These are phyloP conservation scores for Steinernema hermaphroditum DNA, from an alignment of 2,888 invertebrate species.

Conservation along the genomic window DNA sequence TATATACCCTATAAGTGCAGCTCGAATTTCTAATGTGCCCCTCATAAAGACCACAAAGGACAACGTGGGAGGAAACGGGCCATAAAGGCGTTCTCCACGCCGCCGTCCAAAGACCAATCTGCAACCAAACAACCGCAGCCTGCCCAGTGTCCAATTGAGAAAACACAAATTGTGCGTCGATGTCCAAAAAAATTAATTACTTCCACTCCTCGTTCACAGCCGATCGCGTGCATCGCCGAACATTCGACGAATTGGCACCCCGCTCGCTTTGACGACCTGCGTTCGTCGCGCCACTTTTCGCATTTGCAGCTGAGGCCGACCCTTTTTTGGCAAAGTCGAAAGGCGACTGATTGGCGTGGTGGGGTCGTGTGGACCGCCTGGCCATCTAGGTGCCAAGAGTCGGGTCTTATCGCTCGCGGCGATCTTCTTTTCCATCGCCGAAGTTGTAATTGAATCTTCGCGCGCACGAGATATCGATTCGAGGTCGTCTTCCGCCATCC, in stretches of 20 bases:
- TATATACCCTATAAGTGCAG: too few species aligned
- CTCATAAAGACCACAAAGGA: too few species aligned
- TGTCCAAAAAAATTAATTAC: slow-evolving; percentile 6
- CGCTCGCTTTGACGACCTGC: slow-evolving; percentile 1
- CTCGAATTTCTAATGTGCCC: too few species aligned
- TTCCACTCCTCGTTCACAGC: not conserved
- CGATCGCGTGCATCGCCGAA: slow-evolving; percentile 5
- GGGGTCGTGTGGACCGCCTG: not conserved
- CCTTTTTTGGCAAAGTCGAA: not conserved
- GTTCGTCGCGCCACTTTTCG: not conserved
- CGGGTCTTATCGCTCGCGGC: slow-evolving; percentile 6
- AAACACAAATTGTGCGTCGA: too few species aligned
- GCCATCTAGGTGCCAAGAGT: slow-evolving; percentile 20
- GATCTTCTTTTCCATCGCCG: slow-evolving; percentile 1
- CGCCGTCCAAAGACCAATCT: too few species aligned
- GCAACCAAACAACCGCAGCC: too few species aligned
- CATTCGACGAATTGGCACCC: not conserved
- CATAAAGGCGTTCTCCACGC: too few species aligned
- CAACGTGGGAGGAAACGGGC: too few species aligned
- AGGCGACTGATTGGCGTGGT: slow-evolving; percentile 1
- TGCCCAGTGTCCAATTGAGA: too few species aligned
- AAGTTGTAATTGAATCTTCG: slow-evolving; percentile 26
- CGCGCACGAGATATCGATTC: not conserved
- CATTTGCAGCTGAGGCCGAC: not conserved
- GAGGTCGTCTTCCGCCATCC: slow-evolving; percentile 1